phyloP scores from a whole-genome alignment of 1,140 invertebrate species.

The Lucilia sericata region DNA sequence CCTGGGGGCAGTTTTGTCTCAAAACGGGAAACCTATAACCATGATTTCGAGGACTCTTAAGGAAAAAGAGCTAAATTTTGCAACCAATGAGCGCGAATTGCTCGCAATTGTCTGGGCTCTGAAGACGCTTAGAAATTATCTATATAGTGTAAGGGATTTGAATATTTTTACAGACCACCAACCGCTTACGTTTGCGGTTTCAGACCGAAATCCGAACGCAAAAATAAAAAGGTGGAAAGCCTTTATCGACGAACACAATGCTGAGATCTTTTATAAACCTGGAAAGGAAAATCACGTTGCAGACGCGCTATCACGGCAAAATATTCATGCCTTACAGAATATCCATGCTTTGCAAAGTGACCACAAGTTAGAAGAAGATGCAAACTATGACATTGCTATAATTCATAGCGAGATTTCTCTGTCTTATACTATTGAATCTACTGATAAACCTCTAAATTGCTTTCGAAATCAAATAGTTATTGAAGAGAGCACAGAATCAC shows the following conservation, averaged over 20 bases:
- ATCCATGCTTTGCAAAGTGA: neutral
- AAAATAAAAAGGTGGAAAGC: constrained; percentile 70
- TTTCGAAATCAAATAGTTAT: constrained; percentile 50
- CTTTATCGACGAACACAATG: constrained; percentile 66
- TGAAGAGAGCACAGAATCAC: neutral
- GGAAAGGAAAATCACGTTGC: constrained; percentile 64
- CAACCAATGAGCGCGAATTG: constrained; percentile 59
- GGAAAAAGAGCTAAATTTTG: constrained; percentile 66
- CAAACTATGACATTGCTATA: constrained; percentile 34
- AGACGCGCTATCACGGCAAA: constrained; percentile 57
- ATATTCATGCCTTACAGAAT: constrained; percentile 12
- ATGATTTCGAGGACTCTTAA: constrained; percentile 49
- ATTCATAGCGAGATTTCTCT: constrained; percentile 48
- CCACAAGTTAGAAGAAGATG: neutral
- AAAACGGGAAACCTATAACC: constrained; percentile 46
- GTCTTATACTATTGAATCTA: constrained; percentile 47
- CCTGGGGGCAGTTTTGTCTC: constrained; percentile 49
- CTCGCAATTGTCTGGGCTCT: constrained; percentile 46
- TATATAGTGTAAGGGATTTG: constrained; percentile 68
- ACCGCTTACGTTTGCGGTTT: constrained; percentile 67
- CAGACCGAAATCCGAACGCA: constrained; percentile 67
- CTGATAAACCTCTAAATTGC: constrained; percentile 50
- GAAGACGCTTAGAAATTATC: constrained; percentile 47
- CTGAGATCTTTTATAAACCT: constrained; percentile 66
- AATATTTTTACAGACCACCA: constrained; percentile 70